phyloP scores from a whole-genome alignment of 2,797 vertebrate genomes.

The Aythya fuligula region DNA sequence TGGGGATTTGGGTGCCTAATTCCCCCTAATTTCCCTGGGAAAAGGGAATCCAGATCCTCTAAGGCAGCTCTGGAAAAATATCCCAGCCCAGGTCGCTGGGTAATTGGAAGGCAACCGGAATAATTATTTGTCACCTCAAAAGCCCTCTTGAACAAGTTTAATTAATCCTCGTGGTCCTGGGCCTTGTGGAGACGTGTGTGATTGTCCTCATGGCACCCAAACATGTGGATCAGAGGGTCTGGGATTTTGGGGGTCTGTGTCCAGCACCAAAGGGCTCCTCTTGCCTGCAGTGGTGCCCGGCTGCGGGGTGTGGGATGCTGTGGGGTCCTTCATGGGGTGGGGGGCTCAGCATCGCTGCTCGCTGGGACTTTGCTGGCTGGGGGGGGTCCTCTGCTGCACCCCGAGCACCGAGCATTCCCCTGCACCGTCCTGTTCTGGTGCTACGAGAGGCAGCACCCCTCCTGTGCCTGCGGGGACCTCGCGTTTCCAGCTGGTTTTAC shows the following conservation, averaged over 20 bases:
- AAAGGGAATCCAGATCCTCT: background rate
- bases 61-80: background rate
- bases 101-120: background rate
- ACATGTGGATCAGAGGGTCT: rapidly evolving
- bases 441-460: too few species aligned
- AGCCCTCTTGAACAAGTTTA: background rate
- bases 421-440: too few species aligned
- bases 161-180: background rate
- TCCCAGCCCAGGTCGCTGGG: background rate
- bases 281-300: rapidly evolving
- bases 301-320: too few species aligned
- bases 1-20: constrained; percentile 2
- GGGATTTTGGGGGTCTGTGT: too few species aligned
- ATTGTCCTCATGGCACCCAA: rapidly evolving
- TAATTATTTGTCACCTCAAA: constrained; percentile 10
- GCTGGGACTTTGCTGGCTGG: background rate
- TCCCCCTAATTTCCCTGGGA: constrained; percentile 28
- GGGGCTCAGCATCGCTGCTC: background rate
- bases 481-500: background rate
- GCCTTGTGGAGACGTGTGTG: background rate
- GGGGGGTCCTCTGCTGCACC: background rate
- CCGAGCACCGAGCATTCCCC: background rate
- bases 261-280: background rate
- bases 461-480: too few species aligned
- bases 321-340: background rate